Percentiles rank a stretch among this genome's conserved stretches.
These are phyloP conservation scores for Morpho helenor DNA, from an alignment of 2,888 invertebrate species.

Conservation along the genomic window DNA sequence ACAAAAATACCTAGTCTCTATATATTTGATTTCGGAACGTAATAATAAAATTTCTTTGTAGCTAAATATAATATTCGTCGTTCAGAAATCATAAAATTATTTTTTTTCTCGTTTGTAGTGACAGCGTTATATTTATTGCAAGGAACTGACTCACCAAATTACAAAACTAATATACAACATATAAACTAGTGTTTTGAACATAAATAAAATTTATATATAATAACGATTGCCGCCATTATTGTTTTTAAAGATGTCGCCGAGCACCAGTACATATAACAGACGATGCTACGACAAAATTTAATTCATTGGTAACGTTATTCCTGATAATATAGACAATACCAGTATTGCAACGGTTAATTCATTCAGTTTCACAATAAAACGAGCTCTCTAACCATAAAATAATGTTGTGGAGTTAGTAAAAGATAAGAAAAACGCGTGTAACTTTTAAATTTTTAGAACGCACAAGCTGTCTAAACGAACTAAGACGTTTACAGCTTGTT, in stretches of 20 bases:
- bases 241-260: constrained; percentile 54
- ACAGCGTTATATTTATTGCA: constrained; percentile 18
- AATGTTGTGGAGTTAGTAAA: background rate
- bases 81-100: constrained; percentile 8
- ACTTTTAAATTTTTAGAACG: constrained; percentile 40
- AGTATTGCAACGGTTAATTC: constrained; percentile 6
- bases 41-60: constrained; percentile 3
- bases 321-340: constrained; percentile 43
- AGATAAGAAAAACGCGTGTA: constrained; percentile 43
- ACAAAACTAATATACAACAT: constrained; percentile 5
- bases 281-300: constrained; percentile 40
- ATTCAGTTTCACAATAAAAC: constrained; percentile 9
- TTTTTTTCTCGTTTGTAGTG: constrained; percentile 11
- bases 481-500: constrained; percentile 36
- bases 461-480: constrained; percentile 37
- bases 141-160: constrained; percentile 13
- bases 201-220: constrained; percentile 21
- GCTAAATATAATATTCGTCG: constrained; percentile 13
- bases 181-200: constrained; percentile 17
- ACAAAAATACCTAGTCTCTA: background rate
- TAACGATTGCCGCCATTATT: constrained; percentile 39
- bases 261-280: constrained; percentile 27
- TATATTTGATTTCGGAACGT: background rate
- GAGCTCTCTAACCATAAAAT: constrained; percentile 1
- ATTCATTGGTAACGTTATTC: constrained; percentile 67